These are phyloP conservation scores for Dasypus novemcinctus DNA, from an alignment of 2,113 vertebrate species.

Conservation along the genomic window DNA sequence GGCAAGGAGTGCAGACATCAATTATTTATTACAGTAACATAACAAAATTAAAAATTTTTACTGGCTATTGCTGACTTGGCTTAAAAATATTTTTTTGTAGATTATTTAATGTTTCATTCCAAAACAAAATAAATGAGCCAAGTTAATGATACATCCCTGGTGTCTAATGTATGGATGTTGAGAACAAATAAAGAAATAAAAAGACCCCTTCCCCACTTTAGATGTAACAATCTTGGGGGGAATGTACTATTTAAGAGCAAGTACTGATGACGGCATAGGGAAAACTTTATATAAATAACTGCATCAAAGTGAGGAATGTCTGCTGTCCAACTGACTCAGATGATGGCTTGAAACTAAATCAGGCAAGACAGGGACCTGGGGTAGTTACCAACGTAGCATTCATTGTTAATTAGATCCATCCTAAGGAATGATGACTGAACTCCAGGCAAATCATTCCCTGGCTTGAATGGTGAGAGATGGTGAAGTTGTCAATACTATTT, in stretches of 20 bases:
- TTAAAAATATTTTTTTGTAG: slow-evolving; percentile 13
- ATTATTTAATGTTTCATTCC: neutral
- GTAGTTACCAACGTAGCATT: neutral
- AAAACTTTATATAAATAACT: neutral
- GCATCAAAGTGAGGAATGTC: neutral
- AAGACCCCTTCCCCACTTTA: neutral
- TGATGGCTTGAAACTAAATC: neutral
- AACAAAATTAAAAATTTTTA: slow-evolving; percentile 17
- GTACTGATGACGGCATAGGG: neutral
- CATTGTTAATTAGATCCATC: neutral
- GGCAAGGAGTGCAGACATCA: neutral
- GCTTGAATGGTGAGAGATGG: neutral
- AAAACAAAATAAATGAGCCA: slow-evolving; percentile 27
- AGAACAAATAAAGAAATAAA: neutral
- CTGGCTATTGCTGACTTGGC: neutral
- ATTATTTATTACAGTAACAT: neutral
- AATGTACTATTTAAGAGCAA: neutral
- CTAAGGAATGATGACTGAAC: neutral
- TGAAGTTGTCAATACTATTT: neutral
- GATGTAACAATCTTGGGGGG: neutral
- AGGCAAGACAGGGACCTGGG: neutral
- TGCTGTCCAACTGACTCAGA: neutral
- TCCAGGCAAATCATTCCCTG: neutral
- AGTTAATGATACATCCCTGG: neutral
- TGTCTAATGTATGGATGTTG: neutral